Conservation (phyloP, 2,888 invertebrate species). For the Acleris laterana region DNA sequence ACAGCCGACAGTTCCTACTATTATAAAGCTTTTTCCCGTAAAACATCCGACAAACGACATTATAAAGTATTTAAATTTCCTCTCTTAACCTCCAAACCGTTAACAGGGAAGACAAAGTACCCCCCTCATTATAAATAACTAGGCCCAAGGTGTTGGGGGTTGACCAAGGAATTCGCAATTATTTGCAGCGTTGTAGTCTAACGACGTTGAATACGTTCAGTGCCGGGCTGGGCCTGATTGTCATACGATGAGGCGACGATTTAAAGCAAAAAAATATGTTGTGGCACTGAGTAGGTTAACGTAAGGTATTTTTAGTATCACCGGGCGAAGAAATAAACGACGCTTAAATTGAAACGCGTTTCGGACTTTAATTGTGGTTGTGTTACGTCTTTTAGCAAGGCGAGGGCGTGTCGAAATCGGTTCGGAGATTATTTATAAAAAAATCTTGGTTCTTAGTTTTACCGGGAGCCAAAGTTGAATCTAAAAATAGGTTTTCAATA, state of each 20-base stretch:
- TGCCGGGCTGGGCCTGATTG: too few species aligned
- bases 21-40: background rate
- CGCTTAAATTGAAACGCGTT: constrained; percentile 17
- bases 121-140: constrained; percentile 38
- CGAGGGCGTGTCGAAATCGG: too few species aligned
- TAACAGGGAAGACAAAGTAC: constrained; percentile 33
- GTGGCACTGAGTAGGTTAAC: too few species aligned
- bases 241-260: background rate
- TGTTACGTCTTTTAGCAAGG: too few species aligned
- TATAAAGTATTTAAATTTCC: constrained; percentile 16
- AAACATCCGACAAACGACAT: constrained; percentile 2
- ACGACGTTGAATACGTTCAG: too few species aligned
- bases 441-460: too few species aligned
- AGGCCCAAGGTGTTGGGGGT: constrained; percentile 36
- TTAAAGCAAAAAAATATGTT: background rate
- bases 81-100: constrained; percentile 9
- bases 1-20: background rate
- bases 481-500: too few species aligned
- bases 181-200: constrained; percentile 16
- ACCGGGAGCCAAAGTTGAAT: too few species aligned
- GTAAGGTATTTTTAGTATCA: constrained; percentile 30
- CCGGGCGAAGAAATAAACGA: constrained; percentile 22
- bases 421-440: too few species aligned
- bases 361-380: constrained; percentile 17
- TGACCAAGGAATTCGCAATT: constrained; percentile 38